Conservation (phyloP, 1,140 invertebrate genomes). For the Bombus haemorrhoidalis region DNA sequence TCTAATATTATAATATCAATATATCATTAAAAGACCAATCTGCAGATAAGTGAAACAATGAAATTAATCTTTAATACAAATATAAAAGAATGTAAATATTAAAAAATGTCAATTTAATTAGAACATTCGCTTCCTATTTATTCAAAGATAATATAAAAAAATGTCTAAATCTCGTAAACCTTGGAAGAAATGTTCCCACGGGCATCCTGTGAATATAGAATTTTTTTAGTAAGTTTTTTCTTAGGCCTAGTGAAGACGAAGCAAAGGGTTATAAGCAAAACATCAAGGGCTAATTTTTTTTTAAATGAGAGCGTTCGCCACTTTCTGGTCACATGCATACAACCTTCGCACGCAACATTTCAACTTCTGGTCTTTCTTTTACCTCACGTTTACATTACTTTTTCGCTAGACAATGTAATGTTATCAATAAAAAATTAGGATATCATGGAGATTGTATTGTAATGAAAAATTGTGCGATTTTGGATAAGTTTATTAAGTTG, state of each 20-base stretch:
- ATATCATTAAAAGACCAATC: no score
- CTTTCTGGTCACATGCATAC: conserved; percentile 19
- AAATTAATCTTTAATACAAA: no score
- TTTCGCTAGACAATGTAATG: not conserved
- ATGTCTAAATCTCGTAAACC: conserved; percentile 1
- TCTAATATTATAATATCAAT: no score
- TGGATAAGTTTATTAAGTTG: not conserved
- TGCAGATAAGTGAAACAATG: not conserved
- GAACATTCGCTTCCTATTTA: no score
- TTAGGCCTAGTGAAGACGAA: conserved; percentile 16
- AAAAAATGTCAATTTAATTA: not conserved
- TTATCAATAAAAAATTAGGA: no score
- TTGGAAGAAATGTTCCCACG: conserved; percentile 55
- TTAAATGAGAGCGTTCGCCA: conserved; percentile 39
- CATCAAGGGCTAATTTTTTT: conserved; percentile 47
- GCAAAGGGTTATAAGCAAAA: conserved; percentile 55
- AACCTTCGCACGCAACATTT: not conserved
- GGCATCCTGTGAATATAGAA: conserved; percentile 51
- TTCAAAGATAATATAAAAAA: not conserved
- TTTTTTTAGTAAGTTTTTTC: conserved; percentile 57
- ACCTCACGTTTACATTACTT: not conserved
- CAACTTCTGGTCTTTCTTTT: not conserved
- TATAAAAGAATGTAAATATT: not conserved
- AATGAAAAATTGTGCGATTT: not conserved
- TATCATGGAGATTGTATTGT: not conserved